These are phyloP conservation scores for Catharus bicknelli DNA, from an alignment of 2,113 vertebrate genomes.

Conservation along the genomic window DNA sequence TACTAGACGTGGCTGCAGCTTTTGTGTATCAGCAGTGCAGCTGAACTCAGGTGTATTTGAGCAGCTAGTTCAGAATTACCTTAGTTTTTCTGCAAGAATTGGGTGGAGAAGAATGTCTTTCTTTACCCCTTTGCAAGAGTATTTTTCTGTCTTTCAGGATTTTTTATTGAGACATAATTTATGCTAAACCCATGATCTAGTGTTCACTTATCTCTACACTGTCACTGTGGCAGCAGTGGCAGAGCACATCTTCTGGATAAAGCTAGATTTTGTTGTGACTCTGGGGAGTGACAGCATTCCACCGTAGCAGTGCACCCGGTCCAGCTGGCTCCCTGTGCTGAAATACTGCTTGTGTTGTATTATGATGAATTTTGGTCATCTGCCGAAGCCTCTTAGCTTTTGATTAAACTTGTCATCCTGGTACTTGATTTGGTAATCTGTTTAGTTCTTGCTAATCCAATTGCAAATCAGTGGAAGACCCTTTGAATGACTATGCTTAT, in stretches of 20 bases:
- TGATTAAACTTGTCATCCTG: background rate
- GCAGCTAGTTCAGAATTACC: background rate
- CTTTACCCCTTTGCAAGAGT: background rate
- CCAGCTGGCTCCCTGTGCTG: background rate
- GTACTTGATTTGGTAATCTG: constrained; percentile 19
- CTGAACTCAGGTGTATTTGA: background rate
- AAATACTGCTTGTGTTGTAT: background rate
- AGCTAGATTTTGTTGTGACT: background rate
- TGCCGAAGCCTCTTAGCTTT: background rate
- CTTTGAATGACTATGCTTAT: background rate
- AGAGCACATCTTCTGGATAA: background rate
- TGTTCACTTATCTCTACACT: background rate
- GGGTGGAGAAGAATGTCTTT: background rate
- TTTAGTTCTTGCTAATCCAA: constrained; percentile 47
- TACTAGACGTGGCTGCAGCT: background rate
- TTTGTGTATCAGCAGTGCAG: background rate
- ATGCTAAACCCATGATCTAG: background rate
- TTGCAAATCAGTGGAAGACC: constrained; percentile 11
- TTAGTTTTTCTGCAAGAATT: background rate
- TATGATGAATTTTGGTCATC: background rate
- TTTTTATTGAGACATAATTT: background rate
- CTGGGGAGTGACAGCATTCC: background rate
- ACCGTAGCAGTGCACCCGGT: background rate
- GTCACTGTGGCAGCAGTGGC: background rate
- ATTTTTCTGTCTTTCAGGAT: background rate